phyloP scores from a whole-genome alignment of 2,888 invertebrate genomes.

The Phytoseiulus persimilis region DNA sequence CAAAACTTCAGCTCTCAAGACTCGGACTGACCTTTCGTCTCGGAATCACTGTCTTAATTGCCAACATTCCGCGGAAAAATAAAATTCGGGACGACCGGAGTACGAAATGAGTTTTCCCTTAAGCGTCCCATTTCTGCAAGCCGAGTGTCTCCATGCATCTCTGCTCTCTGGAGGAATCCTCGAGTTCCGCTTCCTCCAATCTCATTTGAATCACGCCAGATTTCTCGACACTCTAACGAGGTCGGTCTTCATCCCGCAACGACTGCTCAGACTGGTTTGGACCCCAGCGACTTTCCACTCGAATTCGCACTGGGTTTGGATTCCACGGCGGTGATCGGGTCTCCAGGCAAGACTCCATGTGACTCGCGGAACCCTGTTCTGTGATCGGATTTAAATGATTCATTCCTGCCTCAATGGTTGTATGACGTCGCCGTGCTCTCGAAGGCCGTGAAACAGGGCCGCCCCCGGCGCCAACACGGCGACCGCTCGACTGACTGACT shows the following conservation, averaged over 20 bases:
- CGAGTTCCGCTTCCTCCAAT: no score
- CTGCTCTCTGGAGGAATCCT: no score
- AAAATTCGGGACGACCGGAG: neutral
- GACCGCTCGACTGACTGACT: neutral
- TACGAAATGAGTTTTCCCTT: no score
- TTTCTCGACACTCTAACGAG: no score
- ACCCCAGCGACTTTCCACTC: no score
- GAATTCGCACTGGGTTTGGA: no score
- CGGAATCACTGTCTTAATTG: neutral
- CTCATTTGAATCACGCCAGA: no score
- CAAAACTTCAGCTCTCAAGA: neutral
- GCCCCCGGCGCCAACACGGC: neutral
- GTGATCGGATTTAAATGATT: neutral
- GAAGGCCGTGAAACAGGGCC: neutral
- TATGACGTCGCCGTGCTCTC: neutral
- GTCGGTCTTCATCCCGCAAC: no score
- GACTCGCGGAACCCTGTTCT: neutral
- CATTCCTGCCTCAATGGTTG: neutral
- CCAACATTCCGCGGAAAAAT: neutral
- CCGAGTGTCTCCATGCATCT: no score
- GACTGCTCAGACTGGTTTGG: no score
- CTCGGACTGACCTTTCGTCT: neutral
- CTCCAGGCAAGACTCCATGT: neutral
- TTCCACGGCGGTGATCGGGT: neutral
- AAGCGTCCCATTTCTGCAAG: no score